Base-by-base conservation (phyloP, 2,113 vertebrate genomes). In the Rissa tridactyla region DNA sequence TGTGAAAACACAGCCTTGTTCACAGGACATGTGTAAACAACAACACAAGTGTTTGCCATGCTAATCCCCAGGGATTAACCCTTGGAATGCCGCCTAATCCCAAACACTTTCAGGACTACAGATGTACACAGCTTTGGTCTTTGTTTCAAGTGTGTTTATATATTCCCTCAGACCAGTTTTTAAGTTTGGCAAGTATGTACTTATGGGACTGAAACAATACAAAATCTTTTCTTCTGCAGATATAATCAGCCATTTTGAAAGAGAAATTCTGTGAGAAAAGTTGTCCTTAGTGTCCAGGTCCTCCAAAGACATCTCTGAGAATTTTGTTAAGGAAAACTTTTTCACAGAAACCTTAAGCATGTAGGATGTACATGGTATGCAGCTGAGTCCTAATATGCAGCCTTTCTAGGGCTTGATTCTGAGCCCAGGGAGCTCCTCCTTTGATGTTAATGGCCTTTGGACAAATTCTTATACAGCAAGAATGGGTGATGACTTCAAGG, bases 11-110 rank as follows among this genome's bases (percentile, higher is more conserved):
- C 44, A 71, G 58, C 68, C 70, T 92, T 81, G 79, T 92, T 95
- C 79, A 71, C 95, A 96, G 57, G 86, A 92, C 52, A 22, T 14
- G n/a, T 95, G 93, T 91, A 96, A 96, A 96, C 92, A 96, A 77
- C 84, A 94, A 62, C 78, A 94, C 30, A 79, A 97, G 49, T 72
- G 72, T 32, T 86, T 94, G 90, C 88, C 70, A 77, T 18, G n/a
- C 68, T 97, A 96, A 97, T 94, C 92, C 60, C 60, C 34, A 52
- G 44, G 55, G 96, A 96, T 94, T 97, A 97, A 97, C 94, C 84
- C 94, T 78, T 93, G 86, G 91, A 94, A 94, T 91, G 62, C 68
- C 12, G 30, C 84, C 91, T 90, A 93, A 97, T 90, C 78, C 64
- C 68, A 92, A 91, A 86, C 64, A 81, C 66, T 83, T 91, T 60